Percentiles rank a stretch among this genome's conserved stretches.
Conservation (phyloP, 2,797 vertebrate species). For the Cirrhinus mrigala region DNA sequence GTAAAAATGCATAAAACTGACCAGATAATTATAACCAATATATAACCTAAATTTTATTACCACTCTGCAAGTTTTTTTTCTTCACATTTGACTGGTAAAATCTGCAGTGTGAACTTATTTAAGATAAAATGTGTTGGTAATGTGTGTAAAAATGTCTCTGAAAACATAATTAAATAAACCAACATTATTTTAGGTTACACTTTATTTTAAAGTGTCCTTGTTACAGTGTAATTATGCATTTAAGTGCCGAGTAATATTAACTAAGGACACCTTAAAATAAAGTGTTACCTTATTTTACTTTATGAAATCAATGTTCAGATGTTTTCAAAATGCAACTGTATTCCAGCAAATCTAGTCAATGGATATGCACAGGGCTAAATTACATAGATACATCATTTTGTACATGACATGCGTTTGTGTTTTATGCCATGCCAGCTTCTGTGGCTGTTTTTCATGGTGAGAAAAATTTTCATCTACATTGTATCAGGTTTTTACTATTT, state of each 20-base stretch:
- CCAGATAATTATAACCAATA: too few relatives aligned
- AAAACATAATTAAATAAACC: not conserved
- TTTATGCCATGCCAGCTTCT: too few relatives aligned
- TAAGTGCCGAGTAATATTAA: too few relatives aligned
- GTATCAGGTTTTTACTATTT: too few relatives aligned
- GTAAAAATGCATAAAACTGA: not conserved
- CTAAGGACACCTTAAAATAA: too few relatives aligned
- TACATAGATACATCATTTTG: not conserved
- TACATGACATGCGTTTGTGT: not conserved
- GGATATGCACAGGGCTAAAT: too few relatives aligned
- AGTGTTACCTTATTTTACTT: too few relatives aligned
- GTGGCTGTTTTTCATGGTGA: too few relatives aligned
- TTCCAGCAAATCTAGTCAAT: not conserved
- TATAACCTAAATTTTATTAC: too few relatives aligned
- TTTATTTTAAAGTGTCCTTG: too few relatives aligned
- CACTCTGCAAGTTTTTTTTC: not conserved
- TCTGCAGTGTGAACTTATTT: not conserved
- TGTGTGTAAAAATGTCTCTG: not conserved
- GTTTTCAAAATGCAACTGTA: not conserved
- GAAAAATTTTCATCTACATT: too few relatives aligned
- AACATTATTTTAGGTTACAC: not conserved
- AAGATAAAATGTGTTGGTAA: not conserved
- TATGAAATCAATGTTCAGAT: not conserved
- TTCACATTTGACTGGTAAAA: not conserved
- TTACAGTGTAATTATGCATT: too few relatives aligned